Conservation (phyloP, 1,140 invertebrate genomes). For the Aphelinus atriplicis region DNA sequence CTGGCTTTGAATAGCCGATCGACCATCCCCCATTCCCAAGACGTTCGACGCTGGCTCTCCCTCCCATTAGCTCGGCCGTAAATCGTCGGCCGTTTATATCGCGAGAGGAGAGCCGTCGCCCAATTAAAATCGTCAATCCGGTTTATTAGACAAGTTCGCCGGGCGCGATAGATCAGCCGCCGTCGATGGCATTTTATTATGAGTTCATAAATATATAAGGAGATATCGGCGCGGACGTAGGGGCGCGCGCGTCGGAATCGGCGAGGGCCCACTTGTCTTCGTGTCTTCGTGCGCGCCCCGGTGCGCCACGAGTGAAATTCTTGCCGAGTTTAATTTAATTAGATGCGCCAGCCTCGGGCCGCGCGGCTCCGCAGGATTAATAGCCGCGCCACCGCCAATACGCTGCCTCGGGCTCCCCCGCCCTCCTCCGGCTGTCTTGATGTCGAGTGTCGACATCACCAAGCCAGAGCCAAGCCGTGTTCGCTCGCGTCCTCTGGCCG, state of each 20-base stretch:
- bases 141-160: slow-evolving; percentile 32
- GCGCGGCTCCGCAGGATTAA: slow-evolving; percentile 1
- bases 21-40: too few relatives aligned
- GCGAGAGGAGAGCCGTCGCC: not conserved
- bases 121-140: slow-evolving; percentile 21
- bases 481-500: too few relatives aligned
- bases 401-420: not conserved
- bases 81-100: not conserved
- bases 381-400: slow-evolving; percentile 6
- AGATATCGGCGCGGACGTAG: too few relatives aligned
- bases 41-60: too few relatives aligned
- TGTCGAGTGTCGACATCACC: too few relatives aligned
- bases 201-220: slow-evolving; percentile 21
- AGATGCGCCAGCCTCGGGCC: not conserved
- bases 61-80: slow-evolving; percentile 18
- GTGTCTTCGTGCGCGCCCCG: not conserved
- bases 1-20: too few relatives aligned
- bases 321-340: slow-evolving; percentile 35
- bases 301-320: slow-evolving; percentile 28
- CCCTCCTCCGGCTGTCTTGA: too few relatives aligned
- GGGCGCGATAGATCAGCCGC: slow-evolving; percentile 12
- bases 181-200: slow-evolving; percentile 19
- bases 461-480: too few relatives aligned
- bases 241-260: not conserved
- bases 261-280: not conserved